Conservation (phyloP, 2,797 vertebrate species). For the Amazona finschi region DNA sequence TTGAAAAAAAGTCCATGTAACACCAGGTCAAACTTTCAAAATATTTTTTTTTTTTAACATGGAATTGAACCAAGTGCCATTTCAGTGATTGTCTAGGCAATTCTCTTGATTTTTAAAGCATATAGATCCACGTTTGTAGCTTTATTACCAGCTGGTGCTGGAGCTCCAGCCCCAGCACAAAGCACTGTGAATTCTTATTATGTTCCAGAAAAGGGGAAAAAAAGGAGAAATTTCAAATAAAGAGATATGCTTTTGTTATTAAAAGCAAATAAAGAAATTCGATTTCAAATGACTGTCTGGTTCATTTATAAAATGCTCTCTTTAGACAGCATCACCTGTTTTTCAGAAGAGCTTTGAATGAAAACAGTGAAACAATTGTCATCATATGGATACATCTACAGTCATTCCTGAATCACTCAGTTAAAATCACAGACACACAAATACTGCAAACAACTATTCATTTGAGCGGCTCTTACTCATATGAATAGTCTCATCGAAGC, state of each 20-base stretch:
- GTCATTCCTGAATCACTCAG: slow-evolving; percentile 62
- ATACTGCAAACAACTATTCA: slow-evolving; percentile 36
- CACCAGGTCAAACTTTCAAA: slow-evolving; percentile 56
- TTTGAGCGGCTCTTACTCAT: slow-evolving; percentile 42
- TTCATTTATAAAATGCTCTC: slow-evolving; percentile 2
- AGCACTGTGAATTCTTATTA: neutral
- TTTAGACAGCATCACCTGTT: slow-evolving; percentile 36
- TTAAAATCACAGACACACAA: slow-evolving; percentile 45
- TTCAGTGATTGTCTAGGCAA: slow-evolving; percentile 48
- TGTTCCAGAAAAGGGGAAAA: neutral
- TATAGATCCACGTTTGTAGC: neutral
- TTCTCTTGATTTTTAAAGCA: slow-evolving; percentile 44
- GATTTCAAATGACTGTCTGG: neutral
- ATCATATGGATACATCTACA: slow-evolving; percentile 6
- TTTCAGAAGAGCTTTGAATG: neutral
- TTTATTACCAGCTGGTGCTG: slow-evolving; percentile 21
- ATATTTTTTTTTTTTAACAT: neutral
- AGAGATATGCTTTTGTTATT: neutral
- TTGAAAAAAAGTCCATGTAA: slow-evolving; percentile 42
- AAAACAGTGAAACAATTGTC: slow-evolving; percentile 38
- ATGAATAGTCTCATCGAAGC: neutral
- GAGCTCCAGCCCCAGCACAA: neutral
- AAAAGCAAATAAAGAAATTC: slow-evolving; percentile 40
- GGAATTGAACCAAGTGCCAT: slow-evolving; percentile 50
- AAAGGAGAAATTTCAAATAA: neutral